Base-by-base conservation (phyloP, 2,888 invertebrate species). In the Ceratothoa steindachneri region DNA sequence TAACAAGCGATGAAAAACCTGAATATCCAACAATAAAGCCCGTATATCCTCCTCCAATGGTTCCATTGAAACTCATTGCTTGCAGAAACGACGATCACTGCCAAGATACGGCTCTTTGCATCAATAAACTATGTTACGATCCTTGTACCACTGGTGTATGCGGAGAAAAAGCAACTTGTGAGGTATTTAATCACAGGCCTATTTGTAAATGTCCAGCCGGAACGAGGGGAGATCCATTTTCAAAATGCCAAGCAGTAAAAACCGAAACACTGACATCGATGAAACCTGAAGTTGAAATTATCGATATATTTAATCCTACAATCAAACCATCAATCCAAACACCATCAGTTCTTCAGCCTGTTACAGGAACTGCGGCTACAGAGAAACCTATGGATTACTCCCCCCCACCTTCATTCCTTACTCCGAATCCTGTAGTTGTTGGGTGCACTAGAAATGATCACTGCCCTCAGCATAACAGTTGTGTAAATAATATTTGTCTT, bases 291-390 rank as follows among this genome's bases (percentile, higher is more conserved):
- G 60, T 72, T 30, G 75, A 75, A 15, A 65, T 75, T 12, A 67
- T 71, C 30, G 80, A 81, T 70, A 29, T 69, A 15, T 80, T 80
- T n/a, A 81, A 81, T 69, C 79, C 81, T 7, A 55, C 73, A 41
- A 80, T 83, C 88, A 94, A 52, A 93, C 93, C 82, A 87, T 93
- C 82, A 89, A 92, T 81, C 95, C 95, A 82, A 88, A 91, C 81
- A 91, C 92, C 82, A 93, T 93, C 15, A 94, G 93, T 84, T 90
- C 91, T 82, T 95, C 95, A 83, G 94, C 95, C 69, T 88, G 76
- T 72, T 91, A 94, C 82, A 90, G 93, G 53, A 88, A 90, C 81
- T 95, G 95, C 82, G 88, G 89, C 80, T 89, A 94, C 3, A 89
- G 89, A 53, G 95, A 95, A 84, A 91, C 92, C 2, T 95, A 95